Percentiles rank a stretch among this genome's conserved stretches.
Evolutionary conservation across 2,797 vertebrate genomes (phyloP).

Genomic region (Sebastes iracundus): DNA sequence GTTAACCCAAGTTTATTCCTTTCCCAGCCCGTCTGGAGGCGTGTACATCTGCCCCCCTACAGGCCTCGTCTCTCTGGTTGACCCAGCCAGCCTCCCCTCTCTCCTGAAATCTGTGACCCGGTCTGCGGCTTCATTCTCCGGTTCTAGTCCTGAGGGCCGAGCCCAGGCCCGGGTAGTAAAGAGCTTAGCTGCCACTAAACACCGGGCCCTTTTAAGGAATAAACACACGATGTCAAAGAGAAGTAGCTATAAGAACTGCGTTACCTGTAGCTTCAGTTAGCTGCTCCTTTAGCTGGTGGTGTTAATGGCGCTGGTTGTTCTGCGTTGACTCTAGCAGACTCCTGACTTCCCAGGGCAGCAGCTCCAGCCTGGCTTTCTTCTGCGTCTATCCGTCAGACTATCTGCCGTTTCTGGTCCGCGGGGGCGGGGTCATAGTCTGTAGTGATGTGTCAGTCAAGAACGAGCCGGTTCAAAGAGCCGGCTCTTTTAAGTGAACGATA

Average conservation of each 20-base stretch:
- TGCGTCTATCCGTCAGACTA: constrained; percentile 64
- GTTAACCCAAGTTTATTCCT: constrained; percentile 6
- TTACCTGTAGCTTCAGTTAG: constrained; percentile 76
- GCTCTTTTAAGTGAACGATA: too few species aligned
- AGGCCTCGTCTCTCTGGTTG: constrained; percentile 54
- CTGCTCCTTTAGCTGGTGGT: constrained; percentile 32
- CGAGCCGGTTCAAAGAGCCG: too few species aligned
- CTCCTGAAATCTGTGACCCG: constrained; percentile 72
- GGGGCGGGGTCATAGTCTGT: constrained; percentile 63
- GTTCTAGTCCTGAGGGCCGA: constrained; percentile 62
- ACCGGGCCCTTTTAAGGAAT: constrained; percentile 1
- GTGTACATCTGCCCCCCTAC: constrained; percentile 29
- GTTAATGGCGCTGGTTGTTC: constrained; percentile 68
- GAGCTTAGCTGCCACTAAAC: constrained; percentile 46
- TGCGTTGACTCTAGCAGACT: constrained; percentile 63
- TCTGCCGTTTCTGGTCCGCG: constrained; percentile 74
- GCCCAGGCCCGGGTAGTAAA: constrained; percentile 66
- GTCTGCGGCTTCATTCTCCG: constrained; percentile 46
- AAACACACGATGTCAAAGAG: background rate
- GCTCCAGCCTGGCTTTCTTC: constrained; percentile 76
- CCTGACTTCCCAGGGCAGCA: constrained; percentile 69
- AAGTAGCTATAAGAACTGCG: background rate
- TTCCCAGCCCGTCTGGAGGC: constrained; percentile 28
- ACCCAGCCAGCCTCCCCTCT: constrained; percentile 60
- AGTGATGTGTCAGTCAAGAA: too few species aligned